Base-by-base conservation (phyloP, 2,113 vertebrate genomes). In the Arizona elegans region DNA sequence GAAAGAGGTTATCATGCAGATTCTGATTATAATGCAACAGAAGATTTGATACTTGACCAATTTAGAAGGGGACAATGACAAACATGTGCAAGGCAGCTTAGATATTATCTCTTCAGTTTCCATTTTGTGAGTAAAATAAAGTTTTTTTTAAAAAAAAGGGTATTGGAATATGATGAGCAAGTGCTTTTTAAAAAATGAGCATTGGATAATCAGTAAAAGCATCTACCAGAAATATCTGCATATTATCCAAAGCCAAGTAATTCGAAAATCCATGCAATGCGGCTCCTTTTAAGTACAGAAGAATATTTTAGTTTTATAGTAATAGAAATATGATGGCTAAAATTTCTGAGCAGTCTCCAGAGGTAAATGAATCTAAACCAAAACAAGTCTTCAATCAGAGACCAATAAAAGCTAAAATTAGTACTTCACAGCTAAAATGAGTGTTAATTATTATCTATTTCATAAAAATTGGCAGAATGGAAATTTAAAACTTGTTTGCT, bases 391-490 rank as follows among this genome's bases (percentile, higher is more conserved):
- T 90, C 29, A 58, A 93, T 9, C 58, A 26, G 29, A 33, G 58
- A 92, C 33, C 23, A 56, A 89, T 26, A 88, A 9, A 92, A 47
- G 2, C 75, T 89, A 89, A 75, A 89, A 92, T 86, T 21, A 86
- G 24, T 90, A 54, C 10, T 90, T 38, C 21, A 90, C 17, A 38
- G 5, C 38, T 90, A 56, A 47, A 88, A 38, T 53, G 87, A 92
- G 55, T 85, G 9, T 81, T 89, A 81, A 85, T 90, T 29, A 88
- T 89, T 94, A 70, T 94, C 88, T 89, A 58, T 50, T 92, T 94
- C 65, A 93, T 43, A 65, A 62, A 55, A 55, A 1, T 93, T 94
- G 81, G 93, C 65, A 95, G 75, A 94, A 55, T 90, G 86, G 86
- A 7, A 75, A 86, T 94, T 93, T 91, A 81, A 0, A 94, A 65